Percentiles rank a stretch among this genome's conserved stretches.
phyloP scores from a whole-genome alignment of 2,113 vertebrate genomes.

The Triplophysa rosa region DNA sequence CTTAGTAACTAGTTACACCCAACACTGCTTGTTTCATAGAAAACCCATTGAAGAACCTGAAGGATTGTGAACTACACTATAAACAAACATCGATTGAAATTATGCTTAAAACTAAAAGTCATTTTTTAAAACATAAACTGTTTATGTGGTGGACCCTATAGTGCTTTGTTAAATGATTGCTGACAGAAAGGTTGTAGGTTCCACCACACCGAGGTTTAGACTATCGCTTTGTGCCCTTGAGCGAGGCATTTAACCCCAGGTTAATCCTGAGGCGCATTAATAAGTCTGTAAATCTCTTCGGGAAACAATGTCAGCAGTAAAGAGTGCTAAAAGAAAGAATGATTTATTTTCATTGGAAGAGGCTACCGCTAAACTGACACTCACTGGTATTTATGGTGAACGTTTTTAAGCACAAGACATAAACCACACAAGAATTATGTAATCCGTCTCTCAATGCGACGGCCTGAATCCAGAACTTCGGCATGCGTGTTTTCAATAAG shows the following conservation, averaged over 20 bases:
- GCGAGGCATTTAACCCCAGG: constrained; percentile 25
- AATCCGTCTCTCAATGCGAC: background rate
- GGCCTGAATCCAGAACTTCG: background rate
- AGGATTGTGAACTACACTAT: too few relatives aligned
- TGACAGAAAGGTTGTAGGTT: background rate
- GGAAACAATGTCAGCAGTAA: background rate
- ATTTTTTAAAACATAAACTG: too few relatives aligned
- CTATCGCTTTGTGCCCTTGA: constrained; percentile 7
- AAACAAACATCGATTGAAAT: too few relatives aligned
- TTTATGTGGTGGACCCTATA: background rate
- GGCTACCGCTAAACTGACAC: background rate
- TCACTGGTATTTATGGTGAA: background rate
- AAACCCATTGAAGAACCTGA: too few relatives aligned
- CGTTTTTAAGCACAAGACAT: background rate
- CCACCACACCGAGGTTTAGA: background rate
- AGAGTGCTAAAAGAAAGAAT: background rate
- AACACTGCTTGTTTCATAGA: too few relatives aligned
- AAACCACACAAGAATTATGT: background rate
- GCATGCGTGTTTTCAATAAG: background rate
- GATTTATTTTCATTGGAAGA: constrained; percentile 21
- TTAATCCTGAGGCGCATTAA: background rate
- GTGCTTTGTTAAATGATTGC: background rate
- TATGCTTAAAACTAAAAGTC: too few relatives aligned
- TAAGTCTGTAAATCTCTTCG: constrained; percentile 4
- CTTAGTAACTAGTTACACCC: too few relatives aligned